Evolutionary conservation across 2,797 vertebrate genomes (phyloP).

Genomic region (Syndactyla subalaris): DNA sequence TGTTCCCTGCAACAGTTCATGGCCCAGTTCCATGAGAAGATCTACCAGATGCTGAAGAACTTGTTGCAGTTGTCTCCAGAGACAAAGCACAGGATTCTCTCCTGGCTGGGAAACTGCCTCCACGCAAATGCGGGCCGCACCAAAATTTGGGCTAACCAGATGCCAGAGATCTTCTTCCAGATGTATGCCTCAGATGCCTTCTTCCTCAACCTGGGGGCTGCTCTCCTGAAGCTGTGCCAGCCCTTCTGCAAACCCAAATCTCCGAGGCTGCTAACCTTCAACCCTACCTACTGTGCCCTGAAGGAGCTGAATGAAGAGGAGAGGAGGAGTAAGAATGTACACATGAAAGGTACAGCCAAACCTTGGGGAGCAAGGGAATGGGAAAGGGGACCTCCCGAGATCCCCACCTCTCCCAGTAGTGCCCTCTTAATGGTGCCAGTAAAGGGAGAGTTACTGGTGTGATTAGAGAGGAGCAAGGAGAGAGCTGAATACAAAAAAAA

Average conservation of each 20-base stretch:
- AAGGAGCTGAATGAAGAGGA: conserved; percentile 95
- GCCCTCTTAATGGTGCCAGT: accelerated
- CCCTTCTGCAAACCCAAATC: conserved; percentile 94
- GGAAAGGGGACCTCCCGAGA: not conserved
- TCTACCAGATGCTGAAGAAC: conserved; percentile 94
- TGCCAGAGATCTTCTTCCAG: conserved; percentile 98
- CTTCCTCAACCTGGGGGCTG: conserved; percentile 94
- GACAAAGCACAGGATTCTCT: conserved; percentile 92
- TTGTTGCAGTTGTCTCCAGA: conserved; percentile 91
- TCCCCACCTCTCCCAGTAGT: not conserved
- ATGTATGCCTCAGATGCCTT: conserved; percentile 96
- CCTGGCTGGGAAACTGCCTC: conserved; percentile 95
- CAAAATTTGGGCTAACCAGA: conserved; percentile 99
- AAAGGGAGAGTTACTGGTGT: not conserved
- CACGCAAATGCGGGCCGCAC: conserved; percentile 91
- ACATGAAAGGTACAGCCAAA: conserved; percentile 84
- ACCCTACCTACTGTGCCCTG: conserved; percentile 93
- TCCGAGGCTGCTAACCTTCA: conserved; percentile 92
- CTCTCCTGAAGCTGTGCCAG: conserved; percentile 93
- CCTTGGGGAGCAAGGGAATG: not conserved
- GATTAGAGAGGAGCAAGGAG: not conserved
- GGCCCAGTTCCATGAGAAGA: conserved; percentile 96
- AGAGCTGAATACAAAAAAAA: not conserved
- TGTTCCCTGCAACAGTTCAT: conserved; percentile 84
- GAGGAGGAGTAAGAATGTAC: conserved; percentile 88